Percentiles rank a stretch among this genome's conserved stretches.
Conservation (phyloP, 1,140 invertebrate species). For the Diploscapter pachys region DNA sequence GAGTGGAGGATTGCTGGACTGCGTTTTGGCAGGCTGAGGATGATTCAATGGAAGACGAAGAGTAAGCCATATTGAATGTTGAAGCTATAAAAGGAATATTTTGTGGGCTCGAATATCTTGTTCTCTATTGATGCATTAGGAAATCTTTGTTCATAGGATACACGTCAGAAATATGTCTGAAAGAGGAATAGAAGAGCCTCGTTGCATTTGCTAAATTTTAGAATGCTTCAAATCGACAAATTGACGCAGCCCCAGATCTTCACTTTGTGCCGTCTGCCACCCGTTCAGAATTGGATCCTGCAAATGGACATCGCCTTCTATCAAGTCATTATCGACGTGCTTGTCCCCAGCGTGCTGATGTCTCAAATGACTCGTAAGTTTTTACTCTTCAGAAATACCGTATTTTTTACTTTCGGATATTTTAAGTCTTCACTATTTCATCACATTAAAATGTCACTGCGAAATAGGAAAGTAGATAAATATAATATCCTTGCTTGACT, state of each 20-base stretch:
- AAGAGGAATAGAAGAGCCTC: too few species aligned
- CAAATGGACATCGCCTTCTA: slow-evolving; percentile 87
- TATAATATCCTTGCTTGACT: too few species aligned
- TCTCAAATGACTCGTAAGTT: slow-evolving; percentile 15
- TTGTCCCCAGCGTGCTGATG: slow-evolving; percentile 29
- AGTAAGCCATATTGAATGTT: neutral
- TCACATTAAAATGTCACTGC: too few species aligned
- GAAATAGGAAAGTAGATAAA: too few species aligned
- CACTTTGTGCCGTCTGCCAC: slow-evolving; percentile 64
- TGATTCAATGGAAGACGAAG: slow-evolving; percentile 17
- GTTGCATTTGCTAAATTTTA: neutral
- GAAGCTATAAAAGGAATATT: neutral
- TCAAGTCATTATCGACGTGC: slow-evolving; percentile 76
- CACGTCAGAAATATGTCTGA: too few species aligned
- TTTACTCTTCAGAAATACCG: too few species aligned
- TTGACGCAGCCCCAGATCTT: slow-evolving; percentile 65
- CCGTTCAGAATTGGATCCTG: slow-evolving; percentile 71
- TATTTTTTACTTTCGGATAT: too few species aligned
- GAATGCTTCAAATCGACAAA: neutral
- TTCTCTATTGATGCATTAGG: neutral
- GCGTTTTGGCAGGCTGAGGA: slow-evolving; percentile 38
- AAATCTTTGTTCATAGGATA: neutral
- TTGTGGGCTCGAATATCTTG: neutral
- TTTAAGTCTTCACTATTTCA: too few species aligned
- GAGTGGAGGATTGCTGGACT: slow-evolving; percentile 32